A percentile compares a stretch with the other conserved stretches of the same genome.
Evolutionary conservation across 2,113 vertebrate genomes (phyloP).

Genomic region (Struthidea cinerea): DNA sequence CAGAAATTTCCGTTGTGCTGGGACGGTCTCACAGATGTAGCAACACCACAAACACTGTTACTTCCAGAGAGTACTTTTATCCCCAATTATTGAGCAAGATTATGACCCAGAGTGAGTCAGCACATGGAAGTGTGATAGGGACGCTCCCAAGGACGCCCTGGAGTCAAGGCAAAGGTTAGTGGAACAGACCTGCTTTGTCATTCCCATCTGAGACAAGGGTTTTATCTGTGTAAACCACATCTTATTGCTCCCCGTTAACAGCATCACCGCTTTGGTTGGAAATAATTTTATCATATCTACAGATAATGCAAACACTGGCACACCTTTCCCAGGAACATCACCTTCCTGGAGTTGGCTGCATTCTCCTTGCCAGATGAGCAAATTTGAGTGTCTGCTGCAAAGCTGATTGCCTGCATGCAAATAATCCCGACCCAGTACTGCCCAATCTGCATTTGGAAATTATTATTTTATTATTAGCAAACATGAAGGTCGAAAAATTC

Average conservation of each 20-base stretch:
- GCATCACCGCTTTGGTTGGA: not conserved
- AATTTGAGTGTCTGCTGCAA: not conserved
- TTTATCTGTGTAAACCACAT: not conserved
- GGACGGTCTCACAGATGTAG: not conserved
- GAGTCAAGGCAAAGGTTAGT: slow-evolving; percentile 45
- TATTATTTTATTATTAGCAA: not conserved
- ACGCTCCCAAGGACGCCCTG: slow-evolving; percentile 53
- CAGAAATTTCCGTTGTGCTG: not conserved
- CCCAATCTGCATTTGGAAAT: not conserved
- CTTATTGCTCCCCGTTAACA: not conserved
- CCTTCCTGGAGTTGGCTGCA: not conserved
- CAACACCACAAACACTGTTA: not conserved
- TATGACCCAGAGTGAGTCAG: not conserved
- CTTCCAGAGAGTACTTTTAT: not conserved
- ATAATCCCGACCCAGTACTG: not conserved
- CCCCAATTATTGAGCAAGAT: not conserved
- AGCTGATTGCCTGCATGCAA: not conserved
- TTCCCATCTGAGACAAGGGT: slow-evolving; percentile 18
- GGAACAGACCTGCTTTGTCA: slow-evolving; percentile 5
- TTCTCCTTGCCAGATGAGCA: not conserved
- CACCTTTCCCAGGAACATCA: not conserved
- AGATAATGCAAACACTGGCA: not conserved
- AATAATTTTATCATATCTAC: not conserved
- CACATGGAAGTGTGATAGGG: not conserved
- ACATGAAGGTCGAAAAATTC: not conserved